Conservation (phyloP, 2,888 invertebrate genomes). For the Philaethria dido region DNA sequence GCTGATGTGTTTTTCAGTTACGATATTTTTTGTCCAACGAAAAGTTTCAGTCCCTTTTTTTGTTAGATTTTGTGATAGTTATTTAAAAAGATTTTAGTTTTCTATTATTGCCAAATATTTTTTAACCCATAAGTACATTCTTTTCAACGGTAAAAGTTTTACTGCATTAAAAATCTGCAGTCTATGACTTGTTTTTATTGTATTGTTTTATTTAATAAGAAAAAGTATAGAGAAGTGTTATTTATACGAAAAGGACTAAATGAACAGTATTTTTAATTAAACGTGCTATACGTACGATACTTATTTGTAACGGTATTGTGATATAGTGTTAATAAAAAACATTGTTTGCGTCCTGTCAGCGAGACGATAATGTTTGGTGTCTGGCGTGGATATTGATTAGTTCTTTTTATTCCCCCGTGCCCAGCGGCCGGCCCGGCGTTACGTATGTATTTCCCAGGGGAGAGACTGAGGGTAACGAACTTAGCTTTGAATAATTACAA, state of each 20-base stretch:
- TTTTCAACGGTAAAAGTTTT: neutral
- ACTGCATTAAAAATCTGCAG: neutral
- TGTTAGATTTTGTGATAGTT: neutral
- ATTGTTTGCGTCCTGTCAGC: conserved; percentile 33
- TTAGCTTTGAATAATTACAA: conserved; percentile 39
- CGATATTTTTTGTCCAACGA: neutral
- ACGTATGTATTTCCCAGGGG: conserved; percentile 42
- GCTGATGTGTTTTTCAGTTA: neutral
- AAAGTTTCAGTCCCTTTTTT: neutral
- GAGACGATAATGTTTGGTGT: conserved; percentile 41
- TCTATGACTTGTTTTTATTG: neutral
- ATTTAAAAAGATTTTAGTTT: no score
- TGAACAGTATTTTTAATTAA: neutral
- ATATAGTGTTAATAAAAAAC: conserved; percentile 34
- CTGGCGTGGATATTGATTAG: conserved; percentile 40
- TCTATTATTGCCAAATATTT: no score
- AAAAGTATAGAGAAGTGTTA: neutral
- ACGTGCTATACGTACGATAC: neutral
- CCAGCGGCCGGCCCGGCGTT: conserved; percentile 28
- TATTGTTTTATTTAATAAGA: neutral
- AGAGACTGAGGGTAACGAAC: conserved; percentile 35
- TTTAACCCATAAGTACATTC: neutral
- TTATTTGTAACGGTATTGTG: neutral
- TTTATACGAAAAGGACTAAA: neutral
- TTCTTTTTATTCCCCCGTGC: conserved; percentile 36